Evolutionary conservation across 2,888 invertebrate species (phyloP), one percentile per base, ranked within the genome.

Genomic region (Penaeus monodon): DNA sequence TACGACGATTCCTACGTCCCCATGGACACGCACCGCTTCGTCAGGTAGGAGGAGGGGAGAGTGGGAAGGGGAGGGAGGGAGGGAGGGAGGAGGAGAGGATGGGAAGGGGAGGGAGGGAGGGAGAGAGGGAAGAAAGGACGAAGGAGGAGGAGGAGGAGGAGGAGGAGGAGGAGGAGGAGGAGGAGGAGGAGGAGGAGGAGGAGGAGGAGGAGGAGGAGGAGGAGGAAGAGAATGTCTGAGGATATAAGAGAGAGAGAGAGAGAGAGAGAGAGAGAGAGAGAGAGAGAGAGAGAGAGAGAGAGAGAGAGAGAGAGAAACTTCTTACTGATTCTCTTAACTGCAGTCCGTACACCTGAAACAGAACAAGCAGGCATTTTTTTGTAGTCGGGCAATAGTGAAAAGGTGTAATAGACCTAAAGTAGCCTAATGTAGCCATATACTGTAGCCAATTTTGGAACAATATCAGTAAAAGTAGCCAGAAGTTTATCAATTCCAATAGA

Each of bases 1-100:
- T 88, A 84, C 20, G 88, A 88, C 29, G 88, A 85, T n/a, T 80
- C 73, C 68, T 88, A 57, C 57, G 82, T 81, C 33, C 82, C 85
- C 38, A 76, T 77, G 22, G 85, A 88, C 85, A 85, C 88, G 2
- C 85, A 85, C 66, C 73, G 88, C 33, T 88, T 88, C 65, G 80
- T 82, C 29, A 77, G 88, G 85, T 88, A 76, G 57, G 85, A 64
- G 24, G 70, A 24, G 70, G 70, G 70, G n/a, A 24, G 70, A 2
- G 20, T 3, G 17, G 20, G 70, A 6, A 22, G 17, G 14, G n/a
- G 22, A 22, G n/a, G 14, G 70, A 22, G 14, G 70, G 70, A 12
- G n/a, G n/a, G 70, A 22, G 29, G 6, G 70, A 22, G 29, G 20
- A 6, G 4, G 12, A 6, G 14, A 22, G 12, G 24, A 12, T 3